phyloP scores from a whole-genome alignment of 2,113 vertebrate species.

The Shinisaurus crocodilurus region DNA sequence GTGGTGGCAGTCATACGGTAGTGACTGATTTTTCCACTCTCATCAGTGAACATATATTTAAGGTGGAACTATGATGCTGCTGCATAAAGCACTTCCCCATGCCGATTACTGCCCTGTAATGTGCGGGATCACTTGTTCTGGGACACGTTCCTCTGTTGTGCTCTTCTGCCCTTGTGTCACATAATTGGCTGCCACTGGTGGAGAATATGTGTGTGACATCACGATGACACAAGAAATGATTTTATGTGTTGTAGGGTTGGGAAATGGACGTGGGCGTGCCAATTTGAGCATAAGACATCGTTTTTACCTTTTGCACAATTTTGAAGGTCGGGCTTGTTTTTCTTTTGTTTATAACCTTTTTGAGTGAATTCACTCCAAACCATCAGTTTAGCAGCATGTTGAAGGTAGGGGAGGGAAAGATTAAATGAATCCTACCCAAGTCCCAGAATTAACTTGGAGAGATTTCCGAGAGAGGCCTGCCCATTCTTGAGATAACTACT shows the following conservation, averaged over 20 bases:
- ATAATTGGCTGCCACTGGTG: background rate
- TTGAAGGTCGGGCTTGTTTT: slow-evolving; percentile 37
- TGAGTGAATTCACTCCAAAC: slow-evolving; percentile 66
- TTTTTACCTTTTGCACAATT: slow-evolving; percentile 42
- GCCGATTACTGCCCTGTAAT: background rate
- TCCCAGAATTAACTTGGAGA: slow-evolving; percentile 53
- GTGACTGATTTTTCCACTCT: background rate
- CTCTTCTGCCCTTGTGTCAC: background rate
- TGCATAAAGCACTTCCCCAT: background rate
- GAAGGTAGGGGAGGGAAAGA: slow-evolving; percentile 60
- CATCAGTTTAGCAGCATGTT: slow-evolving; percentile 53
- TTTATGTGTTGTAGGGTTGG: background rate
- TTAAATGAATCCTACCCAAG: slow-evolving; percentile 43
- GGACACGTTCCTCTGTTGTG: slow-evolving; percentile 18
- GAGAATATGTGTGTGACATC: slow-evolving; percentile 3
- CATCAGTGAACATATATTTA: background rate
- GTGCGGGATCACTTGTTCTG: background rate
- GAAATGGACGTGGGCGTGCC: background rate
- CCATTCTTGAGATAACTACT: slow-evolving; percentile 51
- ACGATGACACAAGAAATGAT: background rate
- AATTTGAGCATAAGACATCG: background rate
- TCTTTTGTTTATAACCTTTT: slow-evolving; percentile 46
- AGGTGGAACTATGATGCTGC: background rate
- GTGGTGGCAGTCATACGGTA: background rate
- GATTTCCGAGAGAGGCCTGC: slow-evolving; percentile 56